phyloP scores from a whole-genome alignment of 2,888 invertebrate species.

The Thysanoteuthis rhombus region DNA sequence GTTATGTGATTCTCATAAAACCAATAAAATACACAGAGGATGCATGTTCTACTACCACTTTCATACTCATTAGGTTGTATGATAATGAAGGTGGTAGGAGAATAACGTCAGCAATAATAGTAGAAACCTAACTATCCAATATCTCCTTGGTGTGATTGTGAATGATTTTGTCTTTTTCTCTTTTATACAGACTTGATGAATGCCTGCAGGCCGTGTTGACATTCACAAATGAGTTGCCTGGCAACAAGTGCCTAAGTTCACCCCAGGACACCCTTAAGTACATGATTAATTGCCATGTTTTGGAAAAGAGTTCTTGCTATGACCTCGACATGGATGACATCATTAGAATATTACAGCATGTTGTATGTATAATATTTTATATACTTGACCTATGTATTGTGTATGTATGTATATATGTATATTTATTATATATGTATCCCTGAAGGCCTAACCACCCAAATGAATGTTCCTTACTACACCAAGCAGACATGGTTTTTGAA shows the following conservation, averaged over 20 bases:
- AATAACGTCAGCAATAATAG: neutral
- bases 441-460: too few relatives aligned
- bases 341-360: conserved; percentile 55
- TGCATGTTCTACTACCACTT: too few relatives aligned
- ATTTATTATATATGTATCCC: too few relatives aligned
- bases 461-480: too few relatives aligned
- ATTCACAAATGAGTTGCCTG: conserved; percentile 53
- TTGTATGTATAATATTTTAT: conserved; percentile 46
- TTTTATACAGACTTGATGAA: conserved; percentile 49
- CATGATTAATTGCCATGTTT: conserved; percentile 55
- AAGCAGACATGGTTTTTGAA: too few relatives aligned
- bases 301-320: conserved; percentile 63
- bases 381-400: neutral
- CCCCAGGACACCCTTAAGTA: conserved; percentile 59
- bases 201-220: conserved; percentile 56
- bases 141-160: neutral
- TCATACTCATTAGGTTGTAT: too few relatives aligned
- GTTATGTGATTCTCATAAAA: too few relatives aligned
- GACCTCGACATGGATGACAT: conserved; percentile 63
- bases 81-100: too few relatives aligned
- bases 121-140: neutral
- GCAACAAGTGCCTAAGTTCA: conserved; percentile 50
- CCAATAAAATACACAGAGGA: too few relatives aligned
- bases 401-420: too few relatives aligned
- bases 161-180: neutral